Conservation (phyloP, 2,888 invertebrate species). For the Nyleta sp. region DNA sequence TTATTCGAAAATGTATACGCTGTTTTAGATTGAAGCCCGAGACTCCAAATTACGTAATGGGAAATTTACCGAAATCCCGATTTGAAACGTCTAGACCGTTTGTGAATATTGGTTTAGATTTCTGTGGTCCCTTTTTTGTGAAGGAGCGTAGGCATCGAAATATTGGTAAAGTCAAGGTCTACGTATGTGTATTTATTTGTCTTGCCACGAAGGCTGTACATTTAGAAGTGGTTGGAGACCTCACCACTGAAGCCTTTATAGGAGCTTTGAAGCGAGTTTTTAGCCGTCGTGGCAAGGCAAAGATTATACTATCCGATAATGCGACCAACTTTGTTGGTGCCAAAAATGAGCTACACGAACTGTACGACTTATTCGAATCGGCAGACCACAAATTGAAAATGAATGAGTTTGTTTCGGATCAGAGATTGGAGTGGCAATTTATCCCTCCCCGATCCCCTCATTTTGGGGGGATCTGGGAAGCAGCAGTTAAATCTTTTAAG, state of each 20-base stretch:
- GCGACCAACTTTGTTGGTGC: slow-evolving; percentile 64
- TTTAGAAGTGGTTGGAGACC: slow-evolving; percentile 54
- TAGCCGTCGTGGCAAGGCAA: slow-evolving; percentile 21
- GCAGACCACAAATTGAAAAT: background rate
- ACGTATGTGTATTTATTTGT: slow-evolving; percentile 48
- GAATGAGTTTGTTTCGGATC: background rate
- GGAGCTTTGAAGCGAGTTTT: slow-evolving; percentile 56
- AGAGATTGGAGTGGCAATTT: background rate
- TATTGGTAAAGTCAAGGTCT: slow-evolving; percentile 37
- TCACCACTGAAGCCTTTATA: slow-evolving; percentile 61
- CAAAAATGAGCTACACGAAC: slow-evolving; percentile 53
- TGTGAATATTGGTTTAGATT: background rate
- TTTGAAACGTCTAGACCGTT: background rate
- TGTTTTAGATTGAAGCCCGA: slow-evolving; percentile 7
- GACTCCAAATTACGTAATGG: background rate
- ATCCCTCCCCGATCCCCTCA: slow-evolving; percentile 7
- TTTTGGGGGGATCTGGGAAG: slow-evolving; percentile 12
- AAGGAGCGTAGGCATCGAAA: slow-evolving; percentile 9
- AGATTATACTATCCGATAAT: slow-evolving; percentile 57
- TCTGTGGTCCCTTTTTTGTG: background rate
- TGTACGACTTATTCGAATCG: slow-evolving; percentile 1
- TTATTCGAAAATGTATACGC: slow-evolving; percentile 40
- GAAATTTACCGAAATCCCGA: background rate
- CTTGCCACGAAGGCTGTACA: slow-evolving; percentile 45
- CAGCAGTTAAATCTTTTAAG: slow-evolving; percentile 9